Evolutionary conservation across 2,888 invertebrate genomes (phyloP).

Genomic region (Agonopterix heracliana): DNA sequence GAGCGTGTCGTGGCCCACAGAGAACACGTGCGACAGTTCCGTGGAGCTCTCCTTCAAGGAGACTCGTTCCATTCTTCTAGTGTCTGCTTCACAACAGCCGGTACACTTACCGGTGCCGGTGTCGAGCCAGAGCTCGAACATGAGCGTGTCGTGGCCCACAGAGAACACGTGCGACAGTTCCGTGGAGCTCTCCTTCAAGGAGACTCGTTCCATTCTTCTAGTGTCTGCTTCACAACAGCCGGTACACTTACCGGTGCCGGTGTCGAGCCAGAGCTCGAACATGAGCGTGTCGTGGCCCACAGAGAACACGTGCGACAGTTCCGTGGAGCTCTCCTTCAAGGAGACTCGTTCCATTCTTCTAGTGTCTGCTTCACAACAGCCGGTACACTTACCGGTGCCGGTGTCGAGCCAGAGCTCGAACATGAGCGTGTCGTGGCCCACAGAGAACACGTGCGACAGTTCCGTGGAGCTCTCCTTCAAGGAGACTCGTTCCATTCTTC

Average conservation of each 20-base stretch:
- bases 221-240: no score
- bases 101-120: conserved; percentile 48
- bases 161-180: conserved; percentile 75
- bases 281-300: conserved; percentile 79
- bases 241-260: conserved; percentile 47
- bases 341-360: conserved; percentile 21
- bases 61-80: conserved; percentile 23
- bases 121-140: conserved; percentile 79
- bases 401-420: conserved; percentile 78
- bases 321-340: conserved; percentile 29
- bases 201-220: conserved; percentile 22
- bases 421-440: conserved; percentile 78
- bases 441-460: conserved; percentile 75
- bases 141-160: conserved; percentile 78
- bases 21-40: conserved; percentile 72
- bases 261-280: conserved; percentile 78
- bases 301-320: conserved; percentile 75
- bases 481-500: conserved; percentile 22
- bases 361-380: no score
- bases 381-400: conserved; percentile 41
- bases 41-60: conserved; percentile 28
- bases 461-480: conserved; percentile 31
- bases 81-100: no score
- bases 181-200: conserved; percentile 27
- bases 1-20: conserved; percentile 78